A percentile compares a stretch with the other conserved stretches of the same genome.
Conservation (phyloP, 2,888 invertebrate genomes). For the Pammene fasciana region DNA sequence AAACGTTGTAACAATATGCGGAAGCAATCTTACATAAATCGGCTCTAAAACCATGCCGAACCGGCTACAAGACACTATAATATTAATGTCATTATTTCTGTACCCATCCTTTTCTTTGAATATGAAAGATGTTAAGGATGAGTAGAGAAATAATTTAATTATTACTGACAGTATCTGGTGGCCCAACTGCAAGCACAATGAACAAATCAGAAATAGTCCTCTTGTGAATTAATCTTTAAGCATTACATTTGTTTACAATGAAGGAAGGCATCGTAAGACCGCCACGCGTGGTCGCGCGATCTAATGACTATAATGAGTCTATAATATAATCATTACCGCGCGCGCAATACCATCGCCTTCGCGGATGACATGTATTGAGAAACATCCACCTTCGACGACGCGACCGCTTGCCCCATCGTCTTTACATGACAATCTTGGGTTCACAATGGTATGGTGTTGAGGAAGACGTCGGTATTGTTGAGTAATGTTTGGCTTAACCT, state of each 20-base stretch:
- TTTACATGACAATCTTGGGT: slow-evolving; percentile 7
- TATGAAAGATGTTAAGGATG: too few relatives aligned
- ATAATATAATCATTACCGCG: slow-evolving; percentile 41
- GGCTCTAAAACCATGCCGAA: too few relatives aligned
- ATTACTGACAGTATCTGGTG: too few relatives aligned
- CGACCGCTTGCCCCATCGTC: slow-evolving; percentile 16
- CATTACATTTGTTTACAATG: neutral
- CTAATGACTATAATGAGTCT: slow-evolving; percentile 41
- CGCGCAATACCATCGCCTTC: slow-evolving; percentile 47
- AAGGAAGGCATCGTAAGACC: slow-evolving; percentile 14
- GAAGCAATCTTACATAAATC: too few relatives aligned
- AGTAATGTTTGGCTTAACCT: slow-evolving; percentile 10
- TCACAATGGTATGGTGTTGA: slow-evolving; percentile 9
- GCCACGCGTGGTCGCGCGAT: slow-evolving; percentile 47
- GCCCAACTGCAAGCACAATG: too few relatives aligned
- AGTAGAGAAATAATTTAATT: too few relatives aligned
- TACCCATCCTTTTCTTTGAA: too few relatives aligned
- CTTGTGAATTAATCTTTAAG: too few relatives aligned
- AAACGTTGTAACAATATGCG: too few relatives aligned
- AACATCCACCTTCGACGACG: slow-evolving; percentile 18
- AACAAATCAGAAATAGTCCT: too few relatives aligned
- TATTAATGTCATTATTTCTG: too few relatives aligned
- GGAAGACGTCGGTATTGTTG: neutral
- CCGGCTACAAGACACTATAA: too few relatives aligned
- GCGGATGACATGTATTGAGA: slow-evolving; percentile 29